Conservation (phyloP, 1,140 invertebrate species). For the Drosophila tani region DNA sequence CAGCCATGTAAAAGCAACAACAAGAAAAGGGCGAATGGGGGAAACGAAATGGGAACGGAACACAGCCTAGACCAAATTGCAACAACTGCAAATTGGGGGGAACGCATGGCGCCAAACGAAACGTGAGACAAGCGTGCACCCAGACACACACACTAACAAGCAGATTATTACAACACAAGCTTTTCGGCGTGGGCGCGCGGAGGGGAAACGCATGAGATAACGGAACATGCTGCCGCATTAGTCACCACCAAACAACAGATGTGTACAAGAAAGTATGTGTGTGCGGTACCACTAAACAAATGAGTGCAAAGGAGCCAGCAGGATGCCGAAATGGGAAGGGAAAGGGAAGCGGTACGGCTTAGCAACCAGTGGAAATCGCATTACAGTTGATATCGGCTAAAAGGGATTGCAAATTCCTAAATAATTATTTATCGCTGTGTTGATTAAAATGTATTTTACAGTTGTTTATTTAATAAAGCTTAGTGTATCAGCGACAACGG, state of each 20-base stretch:
- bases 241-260: slow-evolving; percentile 66
- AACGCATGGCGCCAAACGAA: slow-evolving; percentile 63
- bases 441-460: not conserved
- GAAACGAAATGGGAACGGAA: slow-evolving; percentile 51
- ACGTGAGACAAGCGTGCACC: slow-evolving; percentile 41
- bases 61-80: slow-evolving; percentile 63
- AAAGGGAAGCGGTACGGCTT: slow-evolving; percentile 19
- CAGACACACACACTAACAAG: slow-evolving; percentile 5
- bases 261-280: slow-evolving; percentile 43
- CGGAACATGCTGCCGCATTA: slow-evolving; percentile 60
- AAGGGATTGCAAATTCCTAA: not conserved
- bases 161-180: slow-evolving; percentile 43
- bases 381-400: slow-evolving; percentile 14
- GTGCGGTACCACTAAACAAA: slow-evolving; percentile 28
- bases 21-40: slow-evolving; percentile 48
- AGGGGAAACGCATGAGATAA: slow-evolving; percentile 58
- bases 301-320: slow-evolving; percentile 37
- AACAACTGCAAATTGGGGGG: slow-evolving; percentile 56
- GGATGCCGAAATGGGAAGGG: slow-evolving; percentile 9
- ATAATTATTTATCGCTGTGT: no score
- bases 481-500: slow-evolving; percentile 11
- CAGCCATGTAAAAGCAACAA: slow-evolving; percentile 56
- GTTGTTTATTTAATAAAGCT: slow-evolving; percentile 14
- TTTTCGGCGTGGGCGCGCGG: slow-evolving; percentile 17
- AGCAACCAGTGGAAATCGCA: slow-evolving; percentile 44